Conservation (phyloP, 2,888 invertebrate species). For the Acanthococcus lagerstroemiae region DNA sequence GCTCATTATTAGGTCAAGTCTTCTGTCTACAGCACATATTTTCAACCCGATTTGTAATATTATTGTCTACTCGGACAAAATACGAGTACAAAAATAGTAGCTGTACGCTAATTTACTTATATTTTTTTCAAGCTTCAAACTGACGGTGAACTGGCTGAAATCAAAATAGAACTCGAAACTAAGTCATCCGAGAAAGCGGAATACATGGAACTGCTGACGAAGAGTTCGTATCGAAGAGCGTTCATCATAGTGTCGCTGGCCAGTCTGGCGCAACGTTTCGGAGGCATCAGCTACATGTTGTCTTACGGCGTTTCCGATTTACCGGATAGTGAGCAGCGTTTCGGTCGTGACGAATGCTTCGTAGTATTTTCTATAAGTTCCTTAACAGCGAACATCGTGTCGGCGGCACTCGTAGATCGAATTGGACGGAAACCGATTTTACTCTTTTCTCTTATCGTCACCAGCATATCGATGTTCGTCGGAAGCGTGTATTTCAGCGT, state of each 20-base stretch:
- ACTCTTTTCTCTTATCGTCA: slow-evolving; percentile 32
- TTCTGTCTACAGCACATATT: no score
- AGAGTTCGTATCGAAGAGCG: slow-evolving; percentile 33
- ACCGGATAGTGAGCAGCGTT: slow-evolving; percentile 30
- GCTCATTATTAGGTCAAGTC: no score
- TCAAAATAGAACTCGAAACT: slow-evolving; percentile 19
- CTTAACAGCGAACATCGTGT: slow-evolving; percentile 32
- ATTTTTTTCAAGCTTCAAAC: slow-evolving; percentile 3
- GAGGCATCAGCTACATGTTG: slow-evolving; percentile 35
- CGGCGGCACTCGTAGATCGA: slow-evolving; percentile 33
- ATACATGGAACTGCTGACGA: slow-evolving; percentile 33
- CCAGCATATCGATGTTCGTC: slow-evolving; percentile 30
- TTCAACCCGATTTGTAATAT: no score
- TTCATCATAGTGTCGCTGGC: slow-evolving; percentile 34
- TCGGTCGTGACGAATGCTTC: slow-evolving; percentile 32
- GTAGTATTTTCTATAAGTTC: slow-evolving; percentile 34
- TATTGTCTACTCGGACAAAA: no score
- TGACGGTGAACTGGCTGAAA: slow-evolving; percentile 22
- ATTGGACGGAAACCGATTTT: slow-evolving; percentile 35
- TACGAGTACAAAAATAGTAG: no score
- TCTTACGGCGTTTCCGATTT: slow-evolving; percentile 35
- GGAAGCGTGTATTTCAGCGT: slow-evolving; percentile 35
- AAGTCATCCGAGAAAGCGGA: slow-evolving; percentile 35
- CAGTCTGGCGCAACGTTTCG: slow-evolving; percentile 33
- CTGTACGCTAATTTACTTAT: no score